A percentile compares a stretch with the other conserved stretches of the same genome.
These are phyloP conservation scores for Cossypha dichroa DNA, from an alignment of 2,797 vertebrate species.

Conservation along the genomic window DNA sequence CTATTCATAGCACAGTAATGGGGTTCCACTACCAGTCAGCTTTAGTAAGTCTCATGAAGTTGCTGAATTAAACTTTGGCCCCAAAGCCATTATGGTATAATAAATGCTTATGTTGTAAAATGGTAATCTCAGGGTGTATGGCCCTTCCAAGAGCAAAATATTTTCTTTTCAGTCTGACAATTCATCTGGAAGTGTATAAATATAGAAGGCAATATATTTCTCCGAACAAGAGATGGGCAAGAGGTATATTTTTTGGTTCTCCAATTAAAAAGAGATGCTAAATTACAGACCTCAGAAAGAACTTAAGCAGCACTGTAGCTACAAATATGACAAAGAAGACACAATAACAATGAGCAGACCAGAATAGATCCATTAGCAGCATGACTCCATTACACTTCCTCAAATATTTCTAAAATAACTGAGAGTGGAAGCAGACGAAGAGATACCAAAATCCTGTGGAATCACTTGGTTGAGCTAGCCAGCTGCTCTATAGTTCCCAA, in stretches of 20 bases:
- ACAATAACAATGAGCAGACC: not conserved
- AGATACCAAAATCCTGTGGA: not conserved
- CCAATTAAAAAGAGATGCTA: not conserved
- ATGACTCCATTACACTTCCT: not conserved
- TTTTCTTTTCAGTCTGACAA: not conserved
- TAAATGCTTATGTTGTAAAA: not conserved
- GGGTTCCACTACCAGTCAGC: not conserved
- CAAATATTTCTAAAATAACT: not conserved
- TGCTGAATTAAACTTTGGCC: not conserved
- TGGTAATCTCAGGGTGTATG: not conserved
- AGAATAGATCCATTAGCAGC: not conserved
- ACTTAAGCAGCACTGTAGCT: not conserved
- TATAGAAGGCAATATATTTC: not conserved
- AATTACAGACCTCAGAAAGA: slow-evolving; percentile 1
- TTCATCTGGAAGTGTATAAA: not conserved
- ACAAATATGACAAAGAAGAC: not conserved
- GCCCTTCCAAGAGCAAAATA: not conserved
- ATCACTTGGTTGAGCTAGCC: not conserved
- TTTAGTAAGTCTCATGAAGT: not conserved
- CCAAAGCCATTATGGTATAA: not conserved
- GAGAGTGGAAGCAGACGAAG: not conserved
- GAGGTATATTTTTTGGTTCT: not conserved
- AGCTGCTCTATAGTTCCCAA: not conserved
- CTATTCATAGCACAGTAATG: not conserved
- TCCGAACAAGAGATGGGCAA: not conserved